A percentile compares a stretch with the other conserved stretches of the same genome.
These are phyloP conservation scores for Hydropsyche betteni DNA, from an alignment of 2,888 invertebrate genomes.

Conservation along the genomic window DNA sequence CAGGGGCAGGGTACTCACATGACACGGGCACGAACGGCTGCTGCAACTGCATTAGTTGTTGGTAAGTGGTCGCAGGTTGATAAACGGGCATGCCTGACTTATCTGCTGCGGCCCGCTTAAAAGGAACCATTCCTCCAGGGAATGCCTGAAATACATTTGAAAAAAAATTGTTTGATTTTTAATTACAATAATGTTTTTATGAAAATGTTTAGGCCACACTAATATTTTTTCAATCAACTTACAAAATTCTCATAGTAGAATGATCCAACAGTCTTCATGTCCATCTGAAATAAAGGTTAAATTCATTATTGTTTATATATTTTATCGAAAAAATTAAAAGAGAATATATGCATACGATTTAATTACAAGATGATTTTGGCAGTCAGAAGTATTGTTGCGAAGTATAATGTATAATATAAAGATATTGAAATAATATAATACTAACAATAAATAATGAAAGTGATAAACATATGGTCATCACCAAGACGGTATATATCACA, in stretches of 20 bases:
- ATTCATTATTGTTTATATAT: conserved; percentile 51
- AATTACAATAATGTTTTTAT: no score
- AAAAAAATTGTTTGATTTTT: background rate
- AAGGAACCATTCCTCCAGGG: conserved; percentile 95
- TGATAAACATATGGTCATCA: conserved; percentile 34
- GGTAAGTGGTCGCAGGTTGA: conserved; percentile 92
- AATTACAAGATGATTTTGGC: conserved; percentile 60
- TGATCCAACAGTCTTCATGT: conserved; percentile 95
- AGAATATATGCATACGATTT: conserved; percentile 57
- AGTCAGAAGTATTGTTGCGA: conserved; percentile 38
- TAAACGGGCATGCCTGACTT: conserved; percentile 97
- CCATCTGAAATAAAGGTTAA: conserved; percentile 80
- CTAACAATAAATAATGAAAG: background rate
- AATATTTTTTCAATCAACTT: conserved; percentile 65
- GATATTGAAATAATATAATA: background rate
- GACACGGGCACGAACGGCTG: conserved; percentile 98
- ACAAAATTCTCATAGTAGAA: conserved; percentile 97
- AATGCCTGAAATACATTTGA: conserved; percentile 75
- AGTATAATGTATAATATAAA: background rate
- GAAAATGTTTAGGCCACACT: background rate
- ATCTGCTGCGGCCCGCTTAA: conserved; percentile 95
- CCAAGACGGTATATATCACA: conserved; percentile 35
- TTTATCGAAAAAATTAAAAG: conserved; percentile 44
- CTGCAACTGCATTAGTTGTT: conserved; percentile 92
- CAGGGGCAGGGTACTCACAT: conserved; percentile 93